Conservation (phyloP, 1,140 invertebrate species). For the Wiebesia pumilae region DNA sequence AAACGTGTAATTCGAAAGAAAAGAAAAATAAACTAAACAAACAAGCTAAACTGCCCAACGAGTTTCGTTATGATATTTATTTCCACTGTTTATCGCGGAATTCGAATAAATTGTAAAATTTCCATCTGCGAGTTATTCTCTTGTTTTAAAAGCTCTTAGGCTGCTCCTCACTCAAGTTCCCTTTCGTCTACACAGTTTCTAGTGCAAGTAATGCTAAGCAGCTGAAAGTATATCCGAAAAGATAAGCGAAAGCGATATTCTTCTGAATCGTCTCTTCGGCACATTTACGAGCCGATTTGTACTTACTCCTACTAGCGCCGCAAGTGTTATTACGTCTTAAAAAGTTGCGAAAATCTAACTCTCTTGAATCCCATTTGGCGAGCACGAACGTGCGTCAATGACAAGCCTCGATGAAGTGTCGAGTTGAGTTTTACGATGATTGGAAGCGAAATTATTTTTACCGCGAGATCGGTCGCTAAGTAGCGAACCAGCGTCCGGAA, state of each 20-base stretch:
- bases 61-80: no score
- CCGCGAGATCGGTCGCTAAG: neutral
- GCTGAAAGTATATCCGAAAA: neutral
- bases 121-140: neutral
- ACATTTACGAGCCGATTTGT: conserved; percentile 24
- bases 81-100: neutral
- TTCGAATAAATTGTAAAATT: neutral
- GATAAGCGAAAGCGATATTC: neutral
- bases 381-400: neutral
- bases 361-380: conserved; percentile 14
- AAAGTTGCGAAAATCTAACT: conserved; percentile 17
- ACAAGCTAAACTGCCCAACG: no score
- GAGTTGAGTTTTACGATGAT: conserved; percentile 43
- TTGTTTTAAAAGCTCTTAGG: conserved; percentile 6
- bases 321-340: neutral
- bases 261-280: neutral
- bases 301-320: neutral
- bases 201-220: neutral
- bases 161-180: neutral
- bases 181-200: neutral
- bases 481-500: neutral
- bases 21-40: no score
- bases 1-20: no score
- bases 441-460: conserved; percentile 36
- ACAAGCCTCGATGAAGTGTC: conserved; percentile 27